phyloP scores from a whole-genome alignment of 2,797 vertebrate species.

The Delichon dasypus region DNA sequence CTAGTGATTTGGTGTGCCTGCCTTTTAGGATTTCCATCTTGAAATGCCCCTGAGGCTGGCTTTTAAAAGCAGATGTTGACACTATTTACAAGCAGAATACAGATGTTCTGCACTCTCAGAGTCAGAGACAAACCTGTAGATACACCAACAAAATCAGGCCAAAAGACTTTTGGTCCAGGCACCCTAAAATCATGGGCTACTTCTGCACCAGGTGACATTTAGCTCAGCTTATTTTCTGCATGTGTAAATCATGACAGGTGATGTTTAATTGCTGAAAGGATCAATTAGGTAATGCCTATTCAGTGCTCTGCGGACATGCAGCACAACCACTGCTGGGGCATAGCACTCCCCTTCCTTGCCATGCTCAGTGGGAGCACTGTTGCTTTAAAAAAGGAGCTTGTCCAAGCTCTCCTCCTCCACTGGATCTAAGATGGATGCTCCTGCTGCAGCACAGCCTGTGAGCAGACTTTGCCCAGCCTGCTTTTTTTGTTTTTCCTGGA shows the following conservation, averaged over 20 bases:
- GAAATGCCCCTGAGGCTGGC: neutral
- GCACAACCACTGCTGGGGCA: neutral
- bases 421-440: conserved; percentile 64
- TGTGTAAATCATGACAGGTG: neutral
- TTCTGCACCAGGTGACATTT: neutral
- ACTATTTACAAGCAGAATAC: neutral
- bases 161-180: neutral
- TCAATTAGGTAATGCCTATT: conserved; percentile 8
- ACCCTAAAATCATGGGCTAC: neutral
- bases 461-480: conserved; percentile 75
- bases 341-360: neutral
- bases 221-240: neutral
- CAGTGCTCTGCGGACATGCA: neutral
- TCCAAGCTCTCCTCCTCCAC: conserved; percentile 65
- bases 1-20: neutral
- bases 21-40: neutral
- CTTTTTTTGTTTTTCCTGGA: conserved; percentile 75
- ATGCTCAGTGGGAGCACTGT: conserved; percentile 61
- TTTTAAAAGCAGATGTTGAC: neutral
- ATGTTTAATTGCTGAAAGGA: neutral
- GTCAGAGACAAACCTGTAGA: neutral
- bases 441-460: conserved; percentile 68
- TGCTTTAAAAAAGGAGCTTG: conserved; percentile 70
- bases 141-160: neutral
- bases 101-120: neutral